Evolutionary conservation across 2,113 vertebrate genomes (phyloP).

Genomic region (Gyps fulvus): DNA sequence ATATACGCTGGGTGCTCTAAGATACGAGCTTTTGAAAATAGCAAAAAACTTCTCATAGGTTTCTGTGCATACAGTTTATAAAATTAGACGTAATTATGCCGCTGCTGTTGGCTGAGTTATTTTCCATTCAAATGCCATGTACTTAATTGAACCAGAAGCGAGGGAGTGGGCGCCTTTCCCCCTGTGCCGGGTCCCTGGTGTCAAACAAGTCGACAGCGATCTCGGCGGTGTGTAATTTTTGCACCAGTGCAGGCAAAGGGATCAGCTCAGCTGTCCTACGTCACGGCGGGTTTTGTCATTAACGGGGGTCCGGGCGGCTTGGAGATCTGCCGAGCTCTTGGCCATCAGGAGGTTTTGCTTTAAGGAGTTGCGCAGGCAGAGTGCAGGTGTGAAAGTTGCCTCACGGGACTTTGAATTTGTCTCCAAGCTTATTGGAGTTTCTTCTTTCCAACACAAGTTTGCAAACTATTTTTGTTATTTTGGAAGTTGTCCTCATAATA

Average conservation of each 20-base stretch:
- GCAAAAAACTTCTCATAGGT: background rate
- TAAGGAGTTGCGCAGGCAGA: background rate
- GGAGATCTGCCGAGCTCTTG: background rate
- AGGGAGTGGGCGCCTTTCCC: background rate
- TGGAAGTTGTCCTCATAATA: background rate
- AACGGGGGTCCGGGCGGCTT: accelerated
- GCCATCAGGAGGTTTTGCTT: background rate
- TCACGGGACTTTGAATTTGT: background rate
- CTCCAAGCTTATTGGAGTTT: background rate
- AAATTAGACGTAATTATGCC: background rate
- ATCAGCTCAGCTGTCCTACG: background rate
- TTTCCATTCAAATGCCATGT: background rate
- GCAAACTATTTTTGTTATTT: background rate
- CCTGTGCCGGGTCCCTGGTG: background rate
- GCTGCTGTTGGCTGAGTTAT: background rate
- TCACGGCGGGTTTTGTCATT: background rate
- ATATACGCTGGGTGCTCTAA: background rate
- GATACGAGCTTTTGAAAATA: background rate
- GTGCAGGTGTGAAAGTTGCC: background rate
- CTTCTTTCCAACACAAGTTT: background rate
- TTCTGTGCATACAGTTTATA: background rate
- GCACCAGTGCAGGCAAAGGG: background rate
- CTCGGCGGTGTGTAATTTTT: accelerated
- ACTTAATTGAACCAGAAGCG: background rate
- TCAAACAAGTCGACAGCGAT: accelerated